Conservation (phyloP, 2,888 invertebrate species). For the Drosophila lutescens region DNA sequence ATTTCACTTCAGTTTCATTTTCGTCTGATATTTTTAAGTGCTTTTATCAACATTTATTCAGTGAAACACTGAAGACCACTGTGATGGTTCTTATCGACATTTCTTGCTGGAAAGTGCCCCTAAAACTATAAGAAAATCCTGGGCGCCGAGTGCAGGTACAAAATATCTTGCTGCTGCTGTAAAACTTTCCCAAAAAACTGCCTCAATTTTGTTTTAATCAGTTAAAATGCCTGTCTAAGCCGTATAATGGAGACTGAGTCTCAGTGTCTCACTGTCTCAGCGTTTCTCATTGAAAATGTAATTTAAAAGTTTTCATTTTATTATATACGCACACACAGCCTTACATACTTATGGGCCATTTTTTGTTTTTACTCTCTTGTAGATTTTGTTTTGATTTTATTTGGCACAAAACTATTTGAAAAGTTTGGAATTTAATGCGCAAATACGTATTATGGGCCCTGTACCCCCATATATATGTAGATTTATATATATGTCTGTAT, state of each 20-base stretch:
- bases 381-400: conserved; percentile 66
- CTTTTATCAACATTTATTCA: conserved; percentile 4
- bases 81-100: conserved; percentile 8
- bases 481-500: background rate
- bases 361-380: conserved; percentile 43
- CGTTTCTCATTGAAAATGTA: conserved; percentile 55
- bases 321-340: conserved; percentile 24
- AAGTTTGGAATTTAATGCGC: conserved; percentile 78
- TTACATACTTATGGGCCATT: conserved; percentile 17
- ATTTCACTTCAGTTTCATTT: background rate
- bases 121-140: conserved; percentile 16
- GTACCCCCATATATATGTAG: background rate
- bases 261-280: conserved; percentile 6
- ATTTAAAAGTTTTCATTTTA: conserved; percentile 70
- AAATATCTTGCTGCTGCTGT: conserved; percentile 10
- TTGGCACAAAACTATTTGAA: conserved; percentile 72
- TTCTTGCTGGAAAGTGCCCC: background rate
- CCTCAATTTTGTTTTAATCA: conserved; percentile 26
- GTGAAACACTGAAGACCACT: background rate
- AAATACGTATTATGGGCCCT: conserved; percentile 63
- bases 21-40: background rate
- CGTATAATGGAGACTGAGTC: conserved; percentile 26
- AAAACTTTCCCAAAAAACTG: conserved; percentile 24
- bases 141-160: conserved; percentile 14
- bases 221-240: conserved; percentile 31